phyloP scores from a whole-genome alignment of 2,888 invertebrate species.

The Lasioglossum calceatum region DNA sequence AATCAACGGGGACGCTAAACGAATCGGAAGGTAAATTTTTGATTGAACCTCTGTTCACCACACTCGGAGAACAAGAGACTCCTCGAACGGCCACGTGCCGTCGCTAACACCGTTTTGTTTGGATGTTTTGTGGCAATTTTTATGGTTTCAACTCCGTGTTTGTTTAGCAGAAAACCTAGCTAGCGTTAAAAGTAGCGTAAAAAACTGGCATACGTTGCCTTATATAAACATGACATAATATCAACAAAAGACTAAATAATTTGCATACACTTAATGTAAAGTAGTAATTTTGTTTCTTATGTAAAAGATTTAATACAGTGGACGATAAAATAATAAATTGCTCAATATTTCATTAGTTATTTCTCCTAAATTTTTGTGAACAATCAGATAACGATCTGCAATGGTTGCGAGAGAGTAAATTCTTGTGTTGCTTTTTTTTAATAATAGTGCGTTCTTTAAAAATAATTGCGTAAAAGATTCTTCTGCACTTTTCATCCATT shows the following conservation, averaged over 20 bases:
- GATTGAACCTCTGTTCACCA: background rate
- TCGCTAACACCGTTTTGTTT: background rate
- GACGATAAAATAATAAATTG: background rate
- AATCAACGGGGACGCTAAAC: background rate
- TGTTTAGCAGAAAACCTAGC: background rate
- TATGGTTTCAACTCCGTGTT: background rate
- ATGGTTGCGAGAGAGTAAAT: background rate
- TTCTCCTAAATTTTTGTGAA: background rate
- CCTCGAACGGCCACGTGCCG: background rate
- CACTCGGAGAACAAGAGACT: background rate
- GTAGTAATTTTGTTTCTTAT: background rate
- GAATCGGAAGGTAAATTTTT: conserved; percentile 11
- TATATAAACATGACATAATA: no score
- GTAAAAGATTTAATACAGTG: background rate
- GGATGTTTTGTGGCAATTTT: background rate
- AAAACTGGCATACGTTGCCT: no score
- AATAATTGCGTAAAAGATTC: background rate
- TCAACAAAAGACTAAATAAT: no score
- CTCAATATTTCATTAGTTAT: background rate
- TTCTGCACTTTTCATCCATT: background rate
- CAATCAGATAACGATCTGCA: background rate
- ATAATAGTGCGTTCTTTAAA: background rate
- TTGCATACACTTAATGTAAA: no score
- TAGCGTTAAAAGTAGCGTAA: no score
- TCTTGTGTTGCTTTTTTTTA: background rate